These are phyloP conservation scores for Ptychochromis oligacanthus DNA, from an alignment of 2,113 vertebrate genomes.

Conservation along the genomic window DNA sequence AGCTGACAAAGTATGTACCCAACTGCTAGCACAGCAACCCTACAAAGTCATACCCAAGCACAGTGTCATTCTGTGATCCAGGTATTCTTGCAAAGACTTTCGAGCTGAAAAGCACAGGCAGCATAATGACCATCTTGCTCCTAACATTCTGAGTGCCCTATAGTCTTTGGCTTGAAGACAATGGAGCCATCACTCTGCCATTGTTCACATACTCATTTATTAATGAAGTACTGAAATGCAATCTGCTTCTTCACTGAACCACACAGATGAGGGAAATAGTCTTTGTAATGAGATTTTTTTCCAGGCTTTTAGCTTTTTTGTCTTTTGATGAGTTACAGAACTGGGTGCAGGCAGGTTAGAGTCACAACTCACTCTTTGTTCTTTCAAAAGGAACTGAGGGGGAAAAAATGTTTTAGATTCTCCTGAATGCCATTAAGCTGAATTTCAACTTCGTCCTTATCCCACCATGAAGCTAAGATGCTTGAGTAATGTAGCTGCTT, in stretches of 20 bases:
- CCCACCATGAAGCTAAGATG: not conserved
- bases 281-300: constrained; percentile 74
- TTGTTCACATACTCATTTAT: constrained; percentile 74
- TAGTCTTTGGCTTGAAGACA: constrained; percentile 61
- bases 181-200: constrained; percentile 64
- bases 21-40: not conserved
- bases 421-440: constrained; percentile 21
- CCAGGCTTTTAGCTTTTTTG: constrained; percentile 52
- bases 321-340: constrained; percentile 60
- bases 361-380: constrained; percentile 22
- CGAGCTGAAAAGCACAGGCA: constrained; percentile 22
- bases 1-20: not conserved
- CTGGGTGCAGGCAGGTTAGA: constrained; percentile 7
- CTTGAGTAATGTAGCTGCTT: not conserved
- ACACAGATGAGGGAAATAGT: constrained; percentile 71
- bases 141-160: constrained; percentile 42
- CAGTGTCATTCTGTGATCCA: not conserved
- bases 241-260: constrained; percentile 76
- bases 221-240: constrained; percentile 78
- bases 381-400: not conserved
- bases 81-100: constrained; percentile 21
- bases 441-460: constrained; percentile 21
- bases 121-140: constrained; percentile 40
- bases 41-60: not conserved
- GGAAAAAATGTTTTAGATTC: constrained; percentile 6